Evolutionary conservation across 2,113 vertebrate genomes (phyloP).

Genomic region (Pseudorhombus dupliciocellatus): DNA sequence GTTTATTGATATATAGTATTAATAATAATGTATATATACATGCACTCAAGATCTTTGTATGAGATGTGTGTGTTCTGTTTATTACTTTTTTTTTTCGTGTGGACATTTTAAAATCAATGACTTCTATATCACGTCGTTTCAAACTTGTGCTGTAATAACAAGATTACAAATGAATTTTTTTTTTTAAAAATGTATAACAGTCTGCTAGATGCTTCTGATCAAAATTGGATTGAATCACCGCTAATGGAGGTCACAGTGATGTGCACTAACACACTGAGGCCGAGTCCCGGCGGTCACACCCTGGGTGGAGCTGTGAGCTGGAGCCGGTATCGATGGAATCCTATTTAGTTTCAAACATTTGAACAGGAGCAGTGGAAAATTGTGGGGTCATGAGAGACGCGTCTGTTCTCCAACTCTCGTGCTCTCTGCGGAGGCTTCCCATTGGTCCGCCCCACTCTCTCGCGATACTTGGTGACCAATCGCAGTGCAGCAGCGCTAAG

Average conservation of each 20-base stretch:
- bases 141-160: not conserved
- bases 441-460: conserved; percentile 56
- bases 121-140: no score
- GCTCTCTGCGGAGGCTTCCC: not conserved
- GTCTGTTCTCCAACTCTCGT: conserved; percentile 1
- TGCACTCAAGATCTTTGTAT: no score
- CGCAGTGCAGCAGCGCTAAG: conserved; percentile 40
- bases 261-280: not conserved
- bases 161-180: not conserved
- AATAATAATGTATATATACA: no score
- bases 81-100: no score
- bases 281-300: not conserved
- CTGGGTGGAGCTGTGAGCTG: conserved; percentile 16
- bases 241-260: not conserved
- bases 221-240: not conserved
- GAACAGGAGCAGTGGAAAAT: conserved; percentile 26
- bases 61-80: no score
- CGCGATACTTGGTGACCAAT: conserved; percentile 71
- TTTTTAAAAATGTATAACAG: not conserved
- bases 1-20: no score
- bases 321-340: conserved; percentile 64
- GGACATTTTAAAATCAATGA: no score
- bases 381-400: not conserved
- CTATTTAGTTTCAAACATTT: conserved; percentile 80
- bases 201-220: no score